phyloP scores from a whole-genome alignment of 2,113 vertebrate genomes.

The Sorex fumeus region DNA sequence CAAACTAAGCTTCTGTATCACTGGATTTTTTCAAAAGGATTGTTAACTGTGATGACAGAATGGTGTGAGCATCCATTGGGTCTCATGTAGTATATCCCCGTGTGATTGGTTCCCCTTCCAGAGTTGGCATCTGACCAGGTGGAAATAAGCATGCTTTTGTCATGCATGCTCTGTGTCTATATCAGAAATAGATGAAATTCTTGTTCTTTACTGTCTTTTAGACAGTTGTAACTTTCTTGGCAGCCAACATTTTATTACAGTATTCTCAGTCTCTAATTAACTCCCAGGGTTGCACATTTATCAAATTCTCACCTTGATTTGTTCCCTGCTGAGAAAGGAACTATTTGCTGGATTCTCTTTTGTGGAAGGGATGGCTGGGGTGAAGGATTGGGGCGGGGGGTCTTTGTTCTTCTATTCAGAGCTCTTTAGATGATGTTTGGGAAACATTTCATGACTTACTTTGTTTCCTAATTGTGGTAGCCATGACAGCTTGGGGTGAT shows the following conservation, averaged over 20 bases:
- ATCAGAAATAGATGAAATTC: background rate
- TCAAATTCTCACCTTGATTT: background rate
- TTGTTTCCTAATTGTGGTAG: slow-evolving; percentile 54
- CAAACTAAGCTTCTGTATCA: background rate
- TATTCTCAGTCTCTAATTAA: slow-evolving; percentile 24
- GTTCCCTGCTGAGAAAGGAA: background rate
- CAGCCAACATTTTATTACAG: slow-evolving; percentile 1
- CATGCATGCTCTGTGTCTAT: background rate
- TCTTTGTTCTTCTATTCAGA: slow-evolving; percentile 5
- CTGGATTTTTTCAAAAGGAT: background rate
- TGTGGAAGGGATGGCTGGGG: background rate
- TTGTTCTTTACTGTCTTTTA: slow-evolving; percentile 33
- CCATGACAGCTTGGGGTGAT: slow-evolving; percentile 25
- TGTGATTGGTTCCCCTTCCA: background rate
- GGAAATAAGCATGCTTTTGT: background rate
- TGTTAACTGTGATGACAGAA: slow-evolving; percentile 1
- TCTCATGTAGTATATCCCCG: background rate
- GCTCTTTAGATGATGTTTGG: slow-evolving; percentile 35
- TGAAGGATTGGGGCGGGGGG: background rate
- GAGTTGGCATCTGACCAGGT: background rate
- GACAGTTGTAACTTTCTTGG: background rate
- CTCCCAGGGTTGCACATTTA: slow-evolving; percentile 49
- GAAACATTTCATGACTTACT: slow-evolving; percentile 66
- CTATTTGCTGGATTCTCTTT: slow-evolving; percentile 2
- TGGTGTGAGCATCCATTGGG: background rate